Evolutionary conservation across 2,888 invertebrate genomes (phyloP).

Genomic region (Schizotus pectinicornis): DNA sequence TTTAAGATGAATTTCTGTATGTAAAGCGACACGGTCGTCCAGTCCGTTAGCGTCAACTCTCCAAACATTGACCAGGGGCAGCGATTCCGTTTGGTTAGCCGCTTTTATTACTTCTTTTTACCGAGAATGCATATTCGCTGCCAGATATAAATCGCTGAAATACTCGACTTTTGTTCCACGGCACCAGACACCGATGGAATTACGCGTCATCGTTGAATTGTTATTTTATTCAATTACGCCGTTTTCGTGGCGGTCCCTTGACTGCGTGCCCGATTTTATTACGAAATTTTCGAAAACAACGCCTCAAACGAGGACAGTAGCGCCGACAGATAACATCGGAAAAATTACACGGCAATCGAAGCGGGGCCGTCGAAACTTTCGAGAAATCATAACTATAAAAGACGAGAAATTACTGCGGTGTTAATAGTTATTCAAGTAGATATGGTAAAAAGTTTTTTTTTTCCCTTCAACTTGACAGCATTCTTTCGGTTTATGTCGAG

Average conservation of each 20-base stretch:
- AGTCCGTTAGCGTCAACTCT: background rate
- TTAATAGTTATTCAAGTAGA: conserved; percentile 22
- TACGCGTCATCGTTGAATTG: conserved; percentile 13
- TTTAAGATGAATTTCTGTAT: conserved; percentile 29
- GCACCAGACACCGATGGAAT: conserved; percentile 9
- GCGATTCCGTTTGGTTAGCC: background rate
- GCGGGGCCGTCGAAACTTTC: conserved; percentile 16
- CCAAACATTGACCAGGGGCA: background rate
- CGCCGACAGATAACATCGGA: conserved; percentile 15
- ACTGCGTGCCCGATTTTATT: background rate
- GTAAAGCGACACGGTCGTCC: conserved; percentile 14
- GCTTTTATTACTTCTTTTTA: conserved; percentile 19
- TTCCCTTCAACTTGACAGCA: conserved; percentile 27
- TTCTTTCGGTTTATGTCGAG: conserved; percentile 20
- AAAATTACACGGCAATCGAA: conserved; percentile 21
- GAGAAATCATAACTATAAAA: conserved; percentile 27
- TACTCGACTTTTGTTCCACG: background rate
- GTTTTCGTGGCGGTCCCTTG: background rate
- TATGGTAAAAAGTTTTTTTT: conserved; percentile 25
- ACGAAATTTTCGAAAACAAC: no score
- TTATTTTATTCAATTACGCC: conserved; percentile 17
- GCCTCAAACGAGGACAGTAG: conserved; percentile 2
- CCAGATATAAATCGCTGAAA: conserved; percentile 17
- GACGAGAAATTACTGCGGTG: conserved; percentile 22
- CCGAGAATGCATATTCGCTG: conserved; percentile 18